Evolutionary conservation across 2,797 vertebrate species (phyloP), one percentile per base, ranked within the genome.

Genomic region (Ptychobarbus kaznakovi): DNA sequence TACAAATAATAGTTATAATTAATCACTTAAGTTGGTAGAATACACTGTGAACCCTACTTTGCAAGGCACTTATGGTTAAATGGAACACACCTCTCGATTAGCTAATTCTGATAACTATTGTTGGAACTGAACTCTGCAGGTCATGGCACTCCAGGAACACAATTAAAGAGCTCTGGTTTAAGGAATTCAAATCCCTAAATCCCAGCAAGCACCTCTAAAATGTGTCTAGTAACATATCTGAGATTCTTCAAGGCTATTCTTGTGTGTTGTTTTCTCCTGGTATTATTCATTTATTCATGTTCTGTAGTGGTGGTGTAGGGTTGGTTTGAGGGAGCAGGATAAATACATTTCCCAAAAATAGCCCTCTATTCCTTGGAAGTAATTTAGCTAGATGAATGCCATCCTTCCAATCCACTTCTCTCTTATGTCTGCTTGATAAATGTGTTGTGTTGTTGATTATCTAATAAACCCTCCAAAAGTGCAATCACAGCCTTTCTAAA

Each of bases 361-460:
- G 13, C 35, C 46, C 44, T 15, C 20, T 69, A 49, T 38, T 74
- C 35, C 20, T 20, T 22, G 46, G 53, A 84, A 74, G 61, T 58
- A 13, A 61, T 68, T 77, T 87, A 83, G 58, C 38, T 66, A 66
- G 73, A 70, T 58, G n/a, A 80, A 84, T 75, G 66, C 16, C 74
- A 87, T 44, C 70, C 69, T 25, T 53, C 35, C 12, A 7, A 49
- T 72, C 51, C 63, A 73, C 40, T 46, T 72, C 44, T 86, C 49
- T 40, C 12, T 69, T 51, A 66, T 86, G 80, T 61, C 82, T 81
- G 72, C 22, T 51, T 89, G 76, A 88, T 78, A 44, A 86, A 89
- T 85, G 63, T 69, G 73, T 38, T 53, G 38, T 20, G 32, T 32
- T 25, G n/a, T 40, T 82, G 53, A 86, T 86, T 87, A 85, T 82